Percentiles rank a stretch among this genome's conserved stretches.
phyloP scores from a whole-genome alignment of 1,140 invertebrate genomes.

The Bradynema listronoti region DNA sequence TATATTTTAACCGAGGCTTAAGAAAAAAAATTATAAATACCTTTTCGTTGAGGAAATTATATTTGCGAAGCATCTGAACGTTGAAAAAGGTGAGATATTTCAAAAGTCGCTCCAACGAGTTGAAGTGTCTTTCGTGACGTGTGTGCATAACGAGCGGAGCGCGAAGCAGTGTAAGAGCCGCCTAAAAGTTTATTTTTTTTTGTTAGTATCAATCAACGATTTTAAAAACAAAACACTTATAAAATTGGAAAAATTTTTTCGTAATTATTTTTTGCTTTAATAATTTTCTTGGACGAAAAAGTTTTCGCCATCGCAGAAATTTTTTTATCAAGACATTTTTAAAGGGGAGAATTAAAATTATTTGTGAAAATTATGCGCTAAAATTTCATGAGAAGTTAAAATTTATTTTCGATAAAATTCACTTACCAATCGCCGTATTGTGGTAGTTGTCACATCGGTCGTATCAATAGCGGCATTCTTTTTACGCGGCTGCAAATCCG shows the following conservation, averaged over 20 bases:
- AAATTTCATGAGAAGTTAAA: not conserved
- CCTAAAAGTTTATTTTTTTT: too few relatives aligned
- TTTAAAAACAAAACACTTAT: not conserved
- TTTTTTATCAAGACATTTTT: too few relatives aligned
- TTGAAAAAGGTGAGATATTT: constrained; percentile 47
- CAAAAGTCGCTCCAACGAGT: constrained; percentile 33
- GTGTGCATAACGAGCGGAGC: constrained; percentile 48
- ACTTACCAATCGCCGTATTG: constrained; percentile 13
- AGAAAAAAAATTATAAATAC: constrained; percentile 5
- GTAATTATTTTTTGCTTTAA: not conserved
- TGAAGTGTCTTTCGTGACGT: constrained; percentile 9
- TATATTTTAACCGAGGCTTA: constrained; percentile 16
- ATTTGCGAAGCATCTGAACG: constrained; percentile 46
- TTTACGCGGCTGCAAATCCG: constrained; percentile 20
- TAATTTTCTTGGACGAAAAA: not conserved
- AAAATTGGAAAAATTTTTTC: not conserved
- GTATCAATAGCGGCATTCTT: constrained; percentile 26
- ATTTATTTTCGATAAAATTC: not conserved
- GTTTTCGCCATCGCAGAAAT: too few relatives aligned
- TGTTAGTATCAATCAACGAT: constrained; percentile 17
- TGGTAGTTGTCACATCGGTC: constrained; percentile 26
- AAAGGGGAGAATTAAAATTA: too few relatives aligned
- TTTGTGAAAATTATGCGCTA: too few relatives aligned
- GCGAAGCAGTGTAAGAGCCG: constrained; percentile 46
- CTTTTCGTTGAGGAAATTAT: constrained; percentile 49